Evolutionary conservation across 2,888 invertebrate species (phyloP), one percentile per base, ranked within the genome.

Genomic region (Cerceris rybyensis): DNA sequence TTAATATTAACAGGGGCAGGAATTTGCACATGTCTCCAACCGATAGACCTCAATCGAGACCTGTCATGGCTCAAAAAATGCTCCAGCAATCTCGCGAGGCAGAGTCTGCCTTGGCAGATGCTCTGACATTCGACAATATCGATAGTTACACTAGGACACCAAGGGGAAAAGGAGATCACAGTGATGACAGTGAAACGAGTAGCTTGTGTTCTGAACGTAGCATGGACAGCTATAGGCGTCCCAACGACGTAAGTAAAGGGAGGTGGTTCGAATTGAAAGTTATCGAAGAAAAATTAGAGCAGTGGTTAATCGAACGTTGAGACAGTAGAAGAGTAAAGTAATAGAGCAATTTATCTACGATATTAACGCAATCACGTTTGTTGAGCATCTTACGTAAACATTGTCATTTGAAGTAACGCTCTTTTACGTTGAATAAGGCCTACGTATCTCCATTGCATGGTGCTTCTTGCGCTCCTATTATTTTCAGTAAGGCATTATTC

Each of bases 121-220:
- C 95, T 76, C 92, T 96, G 87, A 91, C 90, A 0, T 92, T 90
- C 42, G 92, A 93, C 59, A 90, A 88, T 72, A 90, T 90, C 61
- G 91, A 92, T 43, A 91, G 87, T 78, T 92, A 89, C 58, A 84
- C 84, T 0, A 88, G 91, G 75, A 88, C 90, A 13, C 88, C 90
- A 4, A 88, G 91, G 68, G 89, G 88, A 41, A 92, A 92, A 80
- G 92, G 92, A 42, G 97, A 98, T 88, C 96, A 96, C 88, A 96
- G 96, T 13, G 96, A 96, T 86, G 98, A 98, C 89, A 98, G 98
- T 8, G 98, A 99, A 92, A 98, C 98, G 0, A 98, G 98, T 61
- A 98, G 98, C 90, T 96, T 99, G 11, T 98, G 98, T 91, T 98
- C 98, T 0, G 98, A 98, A 88, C 94, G 97, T 42, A 97, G 97